Evolutionary conservation across 2,113 vertebrate genomes (phyloP).

Genomic region (Peromyscus leucopus): DNA sequence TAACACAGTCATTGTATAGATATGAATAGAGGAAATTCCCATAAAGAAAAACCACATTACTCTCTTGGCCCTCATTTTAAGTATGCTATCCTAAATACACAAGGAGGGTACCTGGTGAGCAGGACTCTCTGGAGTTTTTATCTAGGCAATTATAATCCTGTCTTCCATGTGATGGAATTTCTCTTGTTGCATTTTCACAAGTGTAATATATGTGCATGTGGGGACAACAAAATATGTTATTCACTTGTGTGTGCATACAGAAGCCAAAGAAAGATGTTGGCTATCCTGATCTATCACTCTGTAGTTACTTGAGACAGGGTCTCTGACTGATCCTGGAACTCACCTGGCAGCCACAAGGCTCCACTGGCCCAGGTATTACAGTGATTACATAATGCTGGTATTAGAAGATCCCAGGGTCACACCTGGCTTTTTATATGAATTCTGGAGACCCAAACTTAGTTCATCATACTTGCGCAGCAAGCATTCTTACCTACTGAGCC

Average conservation of each 20-base stretch:
- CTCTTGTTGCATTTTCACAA: neutral
- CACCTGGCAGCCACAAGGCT: neutral
- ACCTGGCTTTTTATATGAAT: neutral
- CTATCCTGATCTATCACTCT: neutral
- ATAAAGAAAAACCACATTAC: neutral
- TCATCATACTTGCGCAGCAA: neutral
- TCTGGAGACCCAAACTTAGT: neutral
- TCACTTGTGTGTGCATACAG: neutral
- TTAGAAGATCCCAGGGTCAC: neutral
- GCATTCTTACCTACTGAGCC: neutral
- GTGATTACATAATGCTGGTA: neutral
- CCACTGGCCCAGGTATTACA: neutral
- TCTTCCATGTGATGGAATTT: slow-evolving; percentile 20
- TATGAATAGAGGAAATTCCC: neutral
- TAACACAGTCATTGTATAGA: neutral
- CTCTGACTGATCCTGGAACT: neutral
- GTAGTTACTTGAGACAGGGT: neutral
- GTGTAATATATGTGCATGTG: neutral
- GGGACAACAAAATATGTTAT: no score
- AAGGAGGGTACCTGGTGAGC: neutral
- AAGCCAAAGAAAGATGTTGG: no score
- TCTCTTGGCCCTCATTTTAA: slow-evolving; percentile 21
- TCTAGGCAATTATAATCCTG: slow-evolving; percentile 15
- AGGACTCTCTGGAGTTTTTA: slow-evolving; percentile 2
- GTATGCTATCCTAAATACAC: neutral